Percentiles rank a stretch among this genome's conserved stretches.
These are phyloP conservation scores for Petaurus breviceps DNA, from an alignment of 2,113 vertebrate species.

Conservation along the genomic window DNA sequence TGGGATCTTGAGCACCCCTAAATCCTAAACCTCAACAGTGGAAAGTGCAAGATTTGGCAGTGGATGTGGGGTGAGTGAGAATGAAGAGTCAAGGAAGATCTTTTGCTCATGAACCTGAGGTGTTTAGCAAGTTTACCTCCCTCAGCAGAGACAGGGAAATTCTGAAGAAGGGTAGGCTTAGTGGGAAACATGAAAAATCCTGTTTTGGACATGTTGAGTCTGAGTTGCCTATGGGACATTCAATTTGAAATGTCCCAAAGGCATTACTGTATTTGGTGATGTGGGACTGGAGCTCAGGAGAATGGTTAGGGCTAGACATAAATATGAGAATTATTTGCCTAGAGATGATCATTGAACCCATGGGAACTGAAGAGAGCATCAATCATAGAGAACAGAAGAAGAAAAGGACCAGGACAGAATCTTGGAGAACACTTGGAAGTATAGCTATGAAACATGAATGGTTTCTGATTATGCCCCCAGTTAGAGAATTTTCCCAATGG, in stretches of 20 bases:
- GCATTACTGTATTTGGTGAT: neutral
- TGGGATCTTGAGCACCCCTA: too few species aligned
- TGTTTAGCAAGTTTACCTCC: neutral
- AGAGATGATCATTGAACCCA: neutral
- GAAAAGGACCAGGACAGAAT: neutral
- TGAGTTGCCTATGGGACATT: neutral
- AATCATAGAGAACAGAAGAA: too few species aligned
- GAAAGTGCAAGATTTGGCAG: neutral
- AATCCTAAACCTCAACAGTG: too few species aligned
- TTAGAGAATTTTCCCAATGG: too few species aligned
- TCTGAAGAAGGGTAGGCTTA: neutral
- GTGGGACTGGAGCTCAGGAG: neutral
- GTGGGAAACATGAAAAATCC: neutral
- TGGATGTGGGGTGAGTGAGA: neutral
- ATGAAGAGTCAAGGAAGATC: neutral
- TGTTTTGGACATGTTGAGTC: neutral
- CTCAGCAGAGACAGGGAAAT: neutral
- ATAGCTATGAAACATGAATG: too few species aligned
- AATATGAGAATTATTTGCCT: neutral
- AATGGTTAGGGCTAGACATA: neutral
- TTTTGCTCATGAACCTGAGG: neutral
- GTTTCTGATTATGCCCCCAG: too few species aligned
- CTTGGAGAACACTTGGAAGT: neutral
- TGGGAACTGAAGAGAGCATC: neutral
- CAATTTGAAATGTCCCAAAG: neutral